Percentiles rank a stretch among this genome's conserved stretches.
These are phyloP conservation scores for Amphibalanus amphitrite DNA, from an alignment of 1,140 invertebrate genomes.

Conservation along the genomic window DNA sequence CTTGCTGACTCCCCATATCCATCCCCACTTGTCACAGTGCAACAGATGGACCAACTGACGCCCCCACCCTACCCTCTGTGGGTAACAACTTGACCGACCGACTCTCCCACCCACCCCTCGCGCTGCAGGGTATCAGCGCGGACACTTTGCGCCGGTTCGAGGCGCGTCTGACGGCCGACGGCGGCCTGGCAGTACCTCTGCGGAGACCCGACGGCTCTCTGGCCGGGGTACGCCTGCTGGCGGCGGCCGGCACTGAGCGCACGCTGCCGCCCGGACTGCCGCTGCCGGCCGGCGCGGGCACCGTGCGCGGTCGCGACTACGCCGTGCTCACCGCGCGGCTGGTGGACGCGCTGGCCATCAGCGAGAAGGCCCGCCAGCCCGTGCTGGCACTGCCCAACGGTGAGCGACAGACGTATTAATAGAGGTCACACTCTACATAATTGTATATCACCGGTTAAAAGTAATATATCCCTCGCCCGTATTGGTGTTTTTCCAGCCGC, in stretches of 20 bases:
- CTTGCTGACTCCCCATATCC: too few relatives aligned
- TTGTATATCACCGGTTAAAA: too few relatives aligned
- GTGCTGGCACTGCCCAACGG: not conserved
- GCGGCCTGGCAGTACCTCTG: not conserved
- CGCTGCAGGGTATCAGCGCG: not conserved
- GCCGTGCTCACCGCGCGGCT: not conserved
- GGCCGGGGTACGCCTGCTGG: not conserved
- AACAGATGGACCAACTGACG: too few relatives aligned
- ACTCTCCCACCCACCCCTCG: too few relatives aligned
- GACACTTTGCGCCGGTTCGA: not conserved
- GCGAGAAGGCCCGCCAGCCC: not conserved
- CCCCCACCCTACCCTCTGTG: not conserved
- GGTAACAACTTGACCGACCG: too few relatives aligned
- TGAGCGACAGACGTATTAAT: too few relatives aligned
- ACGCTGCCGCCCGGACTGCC: not conserved
- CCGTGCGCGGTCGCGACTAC: not conserved
- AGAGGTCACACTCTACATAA: too few relatives aligned
- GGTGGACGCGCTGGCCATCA: not conserved
- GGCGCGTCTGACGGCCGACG: not conserved
- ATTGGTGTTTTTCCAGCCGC: too few relatives aligned
- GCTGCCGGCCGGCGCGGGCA: not conserved
- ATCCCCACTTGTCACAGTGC: too few relatives aligned
- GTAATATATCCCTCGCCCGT: too few relatives aligned
- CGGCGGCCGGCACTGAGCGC: not conserved
- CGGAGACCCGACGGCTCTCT: not conserved